Conservation (phyloP, 2,797 vertebrate genomes). For the Hydrocynus forskahlii region DNA sequence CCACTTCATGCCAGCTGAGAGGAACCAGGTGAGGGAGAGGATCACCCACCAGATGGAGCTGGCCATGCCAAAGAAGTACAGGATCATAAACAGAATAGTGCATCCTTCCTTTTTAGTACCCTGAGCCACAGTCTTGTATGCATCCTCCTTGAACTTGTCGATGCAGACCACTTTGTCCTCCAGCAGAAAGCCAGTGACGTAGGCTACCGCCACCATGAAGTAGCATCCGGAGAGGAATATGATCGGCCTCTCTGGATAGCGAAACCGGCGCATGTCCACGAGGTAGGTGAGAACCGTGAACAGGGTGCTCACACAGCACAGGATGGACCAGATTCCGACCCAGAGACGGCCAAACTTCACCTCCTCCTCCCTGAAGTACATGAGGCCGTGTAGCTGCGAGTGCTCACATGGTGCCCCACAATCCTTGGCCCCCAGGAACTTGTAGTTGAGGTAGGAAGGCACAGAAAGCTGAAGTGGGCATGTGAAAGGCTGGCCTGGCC, state of each 20-base stretch:
- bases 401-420: conserved; percentile 90
- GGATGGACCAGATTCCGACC: conserved; percentile 87
- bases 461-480: conserved; percentile 89
- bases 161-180: conserved; percentile 87
- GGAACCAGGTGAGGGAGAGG: conserved; percentile 91
- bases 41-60: conserved; percentile 95
- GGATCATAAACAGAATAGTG: conserved; percentile 91
- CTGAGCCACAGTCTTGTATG: conserved; percentile 89
- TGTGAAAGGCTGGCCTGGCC: conserved; percentile 77
- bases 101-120: conserved; percentile 91
- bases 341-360: conserved; percentile 85
- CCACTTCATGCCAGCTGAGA: conserved; percentile 94
- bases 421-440: conserved; percentile 86
- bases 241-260: conserved; percentile 91
- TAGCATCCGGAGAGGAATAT: conserved; percentile 93
- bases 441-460: conserved; percentile 87
- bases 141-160: conserved; percentile 82
- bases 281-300: conserved; percentile 91
- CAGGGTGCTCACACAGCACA: conserved; percentile 88
- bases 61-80: conserved; percentile 94
- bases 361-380: conserved; percentile 90
- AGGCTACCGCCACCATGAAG: conserved; percentile 90
- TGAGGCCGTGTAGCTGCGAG: conserved; percentile 81
- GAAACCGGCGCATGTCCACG: conserved; percentile 87
- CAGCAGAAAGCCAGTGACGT: conserved; percentile 84